Conservation (phyloP, 2,113 vertebrate genomes). For the Percopsis transmontana region DNA sequence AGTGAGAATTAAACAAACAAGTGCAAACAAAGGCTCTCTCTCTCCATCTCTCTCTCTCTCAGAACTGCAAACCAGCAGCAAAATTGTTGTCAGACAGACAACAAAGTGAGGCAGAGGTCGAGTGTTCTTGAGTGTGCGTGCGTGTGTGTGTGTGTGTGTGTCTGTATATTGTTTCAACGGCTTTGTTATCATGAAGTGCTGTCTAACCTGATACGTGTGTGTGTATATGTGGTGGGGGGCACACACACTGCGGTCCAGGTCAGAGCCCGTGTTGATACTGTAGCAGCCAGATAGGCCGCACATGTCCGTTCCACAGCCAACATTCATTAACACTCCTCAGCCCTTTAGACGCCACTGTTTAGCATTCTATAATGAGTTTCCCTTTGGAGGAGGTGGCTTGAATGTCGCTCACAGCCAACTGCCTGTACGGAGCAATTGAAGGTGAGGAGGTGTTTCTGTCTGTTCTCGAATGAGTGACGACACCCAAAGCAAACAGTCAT, state of each 20-base stretch:
- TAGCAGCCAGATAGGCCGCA: slow-evolving; percentile 55
- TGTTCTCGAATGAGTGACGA: slow-evolving; percentile 43
- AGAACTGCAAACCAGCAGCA: slow-evolving; percentile 2
- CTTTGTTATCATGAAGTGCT: no score
- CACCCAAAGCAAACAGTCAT: slow-evolving; percentile 47
- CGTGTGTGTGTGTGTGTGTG: not conserved
- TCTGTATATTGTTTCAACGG: no score
- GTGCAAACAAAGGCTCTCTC: no score
- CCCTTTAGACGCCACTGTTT: slow-evolving; percentile 69
- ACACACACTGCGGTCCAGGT: slow-evolving; percentile 25
- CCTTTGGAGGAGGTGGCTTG: slow-evolving; percentile 63
- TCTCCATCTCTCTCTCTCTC: not conserved
- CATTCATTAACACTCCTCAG: slow-evolving; percentile 69
- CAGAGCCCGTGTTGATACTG: slow-evolving; percentile 41
- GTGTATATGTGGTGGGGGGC: slow-evolving; percentile 1
- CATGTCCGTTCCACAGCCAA: slow-evolving; percentile 42
- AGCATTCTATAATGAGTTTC: slow-evolving; percentile 75
- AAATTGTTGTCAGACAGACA: not conserved
- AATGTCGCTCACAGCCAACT: slow-evolving; percentile 72
- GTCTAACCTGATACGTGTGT: not conserved
- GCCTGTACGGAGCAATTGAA: slow-evolving; percentile 36
- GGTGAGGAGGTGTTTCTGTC: slow-evolving; percentile 45
- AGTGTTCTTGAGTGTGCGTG: slow-evolving; percentile 2
- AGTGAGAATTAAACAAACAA: no score
- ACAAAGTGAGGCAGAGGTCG: not conserved